Evolutionary conservation across 2,888 invertebrate species (phyloP), one percentile per base, ranked within the genome.

Genomic region (Brenthis hecate): DNA sequence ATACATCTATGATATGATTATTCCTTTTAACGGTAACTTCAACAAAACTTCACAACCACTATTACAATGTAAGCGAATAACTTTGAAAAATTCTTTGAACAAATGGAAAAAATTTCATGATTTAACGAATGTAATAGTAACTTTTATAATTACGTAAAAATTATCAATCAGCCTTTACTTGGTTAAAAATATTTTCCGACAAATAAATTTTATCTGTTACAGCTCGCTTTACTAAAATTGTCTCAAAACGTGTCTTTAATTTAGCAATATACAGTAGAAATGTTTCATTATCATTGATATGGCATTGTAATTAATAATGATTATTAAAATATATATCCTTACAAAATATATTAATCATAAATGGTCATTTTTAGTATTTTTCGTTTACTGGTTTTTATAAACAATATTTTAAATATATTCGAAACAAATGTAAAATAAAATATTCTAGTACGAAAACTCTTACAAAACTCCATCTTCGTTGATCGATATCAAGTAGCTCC

Each of bases 391-490:
- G 11, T 43, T 43, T 43, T 11, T 43, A 11, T 2, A 43, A 43
- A 43, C 36, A 11, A 43, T 11, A 43, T 36, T 36, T 36, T 36
- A 36, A 36, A 36, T 36, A 36, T 8, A 36, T 36, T 36, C 36
- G 36, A 43, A 43, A 43, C 36, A 11, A 43, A 43, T 63, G 54
- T 56, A 58, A 58, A 19, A 70, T 60, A 66, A 63, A 51, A 65
- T 54, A 58, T 58, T 64, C n/a, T 2, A 32, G 14, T 19, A n/a
- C 14, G n/a, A 36, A 62, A 53, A 32, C 36, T 36, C 74, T 90
- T 90, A 92, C 76, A 91, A 75, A 28, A 89, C 88, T 1, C 91
- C 91, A 32, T 91, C 91, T 83, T 91, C 91, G 76, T 91, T 88
- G 76, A 91, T 86, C 8, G 91, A 91, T 78, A 91, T 85, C 80